Evolutionary conservation across 2,113 vertebrate genomes (phyloP).

Genomic region (Sphaerodactylus townsendi): DNA sequence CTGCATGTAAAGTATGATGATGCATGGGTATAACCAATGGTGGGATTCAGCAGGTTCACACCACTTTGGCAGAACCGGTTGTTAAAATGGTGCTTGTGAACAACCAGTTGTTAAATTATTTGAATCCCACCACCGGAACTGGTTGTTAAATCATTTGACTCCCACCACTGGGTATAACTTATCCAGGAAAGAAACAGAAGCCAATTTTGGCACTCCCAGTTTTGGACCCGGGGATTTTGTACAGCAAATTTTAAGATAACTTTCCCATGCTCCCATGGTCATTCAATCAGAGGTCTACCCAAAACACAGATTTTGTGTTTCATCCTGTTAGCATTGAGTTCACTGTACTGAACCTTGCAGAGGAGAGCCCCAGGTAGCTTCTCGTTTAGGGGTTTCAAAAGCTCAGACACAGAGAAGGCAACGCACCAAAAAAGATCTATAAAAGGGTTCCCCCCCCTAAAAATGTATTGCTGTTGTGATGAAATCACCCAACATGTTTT

Average conservation of each 20-base stretch:
- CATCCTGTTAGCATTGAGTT: not conserved
- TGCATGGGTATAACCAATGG: too few species aligned
- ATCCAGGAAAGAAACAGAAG: not conserved
- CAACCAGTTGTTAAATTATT: too few species aligned
- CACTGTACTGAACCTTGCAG: too few species aligned
- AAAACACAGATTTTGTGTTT: not conserved
- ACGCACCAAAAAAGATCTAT: not conserved
- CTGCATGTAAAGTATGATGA: too few species aligned
- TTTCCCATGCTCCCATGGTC: too few species aligned
- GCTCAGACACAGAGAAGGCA: not conserved
- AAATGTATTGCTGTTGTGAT: not conserved
- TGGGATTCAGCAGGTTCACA: too few species aligned
- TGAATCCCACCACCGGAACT: too few species aligned
- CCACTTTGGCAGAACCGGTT: too few species aligned
- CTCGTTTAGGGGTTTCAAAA: not conserved
- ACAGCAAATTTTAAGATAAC: not conserved
- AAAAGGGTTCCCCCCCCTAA: not conserved
- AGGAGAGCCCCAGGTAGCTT: not conserved
- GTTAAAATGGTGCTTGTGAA: too few species aligned
- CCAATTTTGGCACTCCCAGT: not conserved
- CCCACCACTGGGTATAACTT: too few species aligned
- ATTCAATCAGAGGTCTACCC: not conserved
- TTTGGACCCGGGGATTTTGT: not conserved
- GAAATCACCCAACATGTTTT: constrained; percentile 4
- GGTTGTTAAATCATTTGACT: too few species aligned